phyloP scores from a whole-genome alignment of 2,113 vertebrate genomes.

The Podilymbus podiceps region DNA sequence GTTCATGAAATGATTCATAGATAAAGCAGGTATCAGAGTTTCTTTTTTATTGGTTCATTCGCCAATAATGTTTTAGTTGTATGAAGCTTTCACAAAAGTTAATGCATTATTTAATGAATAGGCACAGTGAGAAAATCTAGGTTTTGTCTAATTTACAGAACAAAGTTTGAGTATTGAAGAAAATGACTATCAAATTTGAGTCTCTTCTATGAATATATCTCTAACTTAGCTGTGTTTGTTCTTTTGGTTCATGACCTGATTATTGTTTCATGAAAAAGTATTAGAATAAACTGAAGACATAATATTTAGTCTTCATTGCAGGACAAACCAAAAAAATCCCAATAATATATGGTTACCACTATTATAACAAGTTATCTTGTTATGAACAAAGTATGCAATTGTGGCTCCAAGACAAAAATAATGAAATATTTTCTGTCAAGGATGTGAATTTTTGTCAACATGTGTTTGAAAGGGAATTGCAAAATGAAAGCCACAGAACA shows the following conservation, averaged over 20 bases:
- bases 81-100: background rate
- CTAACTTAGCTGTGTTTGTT: background rate
- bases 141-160: background rate
- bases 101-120: background rate
- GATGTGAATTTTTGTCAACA: background rate
- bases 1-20: background rate
- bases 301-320: background rate
- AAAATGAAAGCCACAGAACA: background rate
- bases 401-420: background rate
- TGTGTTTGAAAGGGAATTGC: background rate
- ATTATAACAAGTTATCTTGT: background rate
- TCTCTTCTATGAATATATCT: background rate
- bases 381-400: background rate
- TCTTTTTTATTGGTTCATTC: background rate
- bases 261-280: background rate
- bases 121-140: background rate
- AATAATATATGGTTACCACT: background rate
- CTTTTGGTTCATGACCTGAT: background rate
- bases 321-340: rapidly evolving
- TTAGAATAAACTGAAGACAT: background rate
- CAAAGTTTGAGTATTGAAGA: background rate
- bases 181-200: background rate
- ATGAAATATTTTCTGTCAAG: background rate
- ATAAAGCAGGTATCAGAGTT: background rate
- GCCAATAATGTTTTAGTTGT: background rate